Evolutionary conservation across 2,888 invertebrate species (phyloP), one percentile per base, ranked within the genome.

Genomic region (Leptinotarsa peninsularis): DNA sequence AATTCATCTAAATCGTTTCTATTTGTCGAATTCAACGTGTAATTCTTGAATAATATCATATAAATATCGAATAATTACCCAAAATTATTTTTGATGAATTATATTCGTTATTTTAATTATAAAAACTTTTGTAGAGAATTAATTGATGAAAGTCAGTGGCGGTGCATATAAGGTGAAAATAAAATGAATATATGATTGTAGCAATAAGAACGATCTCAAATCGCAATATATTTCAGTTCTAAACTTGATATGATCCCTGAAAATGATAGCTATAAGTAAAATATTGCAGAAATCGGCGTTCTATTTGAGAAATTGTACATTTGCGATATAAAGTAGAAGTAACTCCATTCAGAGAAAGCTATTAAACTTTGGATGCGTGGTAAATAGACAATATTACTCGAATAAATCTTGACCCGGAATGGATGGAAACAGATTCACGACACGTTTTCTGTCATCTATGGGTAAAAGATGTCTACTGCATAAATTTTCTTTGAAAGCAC

Each of bases 341-440:
- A 17, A 33, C n/a, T 17, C 43, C 2, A 63, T 43, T 63, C n/a
- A 63, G 10, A 63, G 58, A 52, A 18, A 70, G 58, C 23, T 58
- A 7, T 70, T 17, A 21, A 49, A 58, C 43, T 70, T 21, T 13
- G 3, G 17, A 23, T 60, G 49, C 70, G 58, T 58, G 56, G 58
- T 49, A 70, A 58, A 70, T 58, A 70, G 43, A 27, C 70, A 70
- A 58, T 70, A 70, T 70, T 60, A 10, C 17, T 27, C n/a, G 21
- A 43, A 58, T 23, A 58, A 70, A 70, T 58, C 56, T 43, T 63
- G 63, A 43, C 63, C 63, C 14, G 63, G 3, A 63, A 21, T 33
- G n/a, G 63, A 63, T 63, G 43, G 18, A n/a, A 33, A 33, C 43
- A 63, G 27, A 63, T 63, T 63, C 63, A 63, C 27, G 10, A 43